Percentiles rank a stretch among this genome's conserved stretches.
Conservation (phyloP, 2,888 invertebrate genomes). For the Fragum whitleyi region DNA sequence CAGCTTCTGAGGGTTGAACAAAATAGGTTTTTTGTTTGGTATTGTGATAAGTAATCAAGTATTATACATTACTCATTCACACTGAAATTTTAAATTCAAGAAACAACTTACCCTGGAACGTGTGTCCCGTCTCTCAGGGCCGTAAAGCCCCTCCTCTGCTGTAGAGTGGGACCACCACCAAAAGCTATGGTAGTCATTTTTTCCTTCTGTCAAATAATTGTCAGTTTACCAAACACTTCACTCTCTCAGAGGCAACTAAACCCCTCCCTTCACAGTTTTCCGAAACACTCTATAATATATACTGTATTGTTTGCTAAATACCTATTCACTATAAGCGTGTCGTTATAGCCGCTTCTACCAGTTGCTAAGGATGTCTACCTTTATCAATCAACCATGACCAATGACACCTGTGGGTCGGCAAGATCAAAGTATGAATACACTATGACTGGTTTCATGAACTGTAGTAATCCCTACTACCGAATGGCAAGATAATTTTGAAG, state of each 20-base stretch:
- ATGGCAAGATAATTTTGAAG: background rate
- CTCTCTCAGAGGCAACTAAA: background rate
- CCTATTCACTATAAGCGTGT: constrained; percentile 40
- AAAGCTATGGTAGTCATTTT: constrained; percentile 83
- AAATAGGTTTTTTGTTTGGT: no score
- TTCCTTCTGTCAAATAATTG: constrained; percentile 3
- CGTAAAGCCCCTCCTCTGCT: constrained; percentile 82
- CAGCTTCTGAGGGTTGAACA: no score
- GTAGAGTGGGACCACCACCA: constrained; percentile 83
- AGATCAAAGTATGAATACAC: constrained; percentile 51
- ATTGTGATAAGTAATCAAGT: no score
- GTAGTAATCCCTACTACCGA: background rate
- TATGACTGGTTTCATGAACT: constrained; percentile 27
- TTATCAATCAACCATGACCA: constrained; percentile 42
- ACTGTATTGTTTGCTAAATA: constrained; percentile 17
- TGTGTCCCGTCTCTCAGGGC: constrained; percentile 84
- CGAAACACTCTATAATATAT: constrained; percentile 7
- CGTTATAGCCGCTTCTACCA: constrained; percentile 70
- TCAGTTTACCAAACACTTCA: background rate
- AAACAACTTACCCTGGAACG: constrained; percentile 83
- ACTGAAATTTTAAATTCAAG: no score
- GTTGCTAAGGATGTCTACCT: constrained; percentile 73
- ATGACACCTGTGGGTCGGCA: constrained; percentile 53
- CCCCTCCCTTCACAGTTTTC: constrained; percentile 6
- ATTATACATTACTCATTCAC: no score